These are phyloP conservation scores for Haliclona indistincta DNA, from an alignment of 37 sponge, comb jelly and placozoan species.

Conservation along the genomic window DNA sequence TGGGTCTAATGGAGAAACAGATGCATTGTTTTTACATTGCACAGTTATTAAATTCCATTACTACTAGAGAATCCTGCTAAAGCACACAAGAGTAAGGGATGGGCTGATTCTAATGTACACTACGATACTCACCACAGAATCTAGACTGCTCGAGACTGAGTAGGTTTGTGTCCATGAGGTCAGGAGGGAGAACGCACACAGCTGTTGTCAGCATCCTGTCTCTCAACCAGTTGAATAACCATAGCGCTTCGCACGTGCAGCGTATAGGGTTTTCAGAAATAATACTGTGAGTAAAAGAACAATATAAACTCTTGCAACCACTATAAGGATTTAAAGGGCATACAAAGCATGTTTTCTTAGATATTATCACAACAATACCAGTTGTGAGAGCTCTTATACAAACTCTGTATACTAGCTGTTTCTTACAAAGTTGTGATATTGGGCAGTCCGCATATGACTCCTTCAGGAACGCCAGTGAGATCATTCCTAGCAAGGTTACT, in stretches of 20 bases:
- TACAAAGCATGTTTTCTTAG: too few relatives aligned
- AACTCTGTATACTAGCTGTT: too few relatives aligned
- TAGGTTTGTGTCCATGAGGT: constrained; percentile 1
- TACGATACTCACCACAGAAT: constrained; percentile 38
- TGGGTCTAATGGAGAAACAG: neutral
- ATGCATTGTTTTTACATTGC: neutral
- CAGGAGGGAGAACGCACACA: constrained; percentile 31
- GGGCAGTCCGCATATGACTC: too few relatives aligned
- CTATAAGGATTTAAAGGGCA: too few relatives aligned
- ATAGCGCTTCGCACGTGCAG: constrained; percentile 39
- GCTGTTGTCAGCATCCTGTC: constrained; percentile 8
- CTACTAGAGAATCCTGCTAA: neutral
- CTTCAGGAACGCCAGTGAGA: too few relatives aligned
- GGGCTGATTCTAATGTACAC: neutral
- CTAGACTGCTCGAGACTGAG: constrained; percentile 6
- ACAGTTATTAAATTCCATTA: too few relatives aligned
- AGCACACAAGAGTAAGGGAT: neutral
- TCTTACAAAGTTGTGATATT: too few relatives aligned
- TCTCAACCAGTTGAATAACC: constrained; percentile 22
- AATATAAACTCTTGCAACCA: too few relatives aligned
- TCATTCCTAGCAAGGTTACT: too few relatives aligned
- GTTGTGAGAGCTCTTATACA: too few relatives aligned
- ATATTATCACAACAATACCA: too few relatives aligned
- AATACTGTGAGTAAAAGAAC: too few relatives aligned
- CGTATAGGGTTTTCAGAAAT: constrained; percentile 27